Conservation (phyloP, 2,797 vertebrate species). For the Sebastes itinus region DNA sequence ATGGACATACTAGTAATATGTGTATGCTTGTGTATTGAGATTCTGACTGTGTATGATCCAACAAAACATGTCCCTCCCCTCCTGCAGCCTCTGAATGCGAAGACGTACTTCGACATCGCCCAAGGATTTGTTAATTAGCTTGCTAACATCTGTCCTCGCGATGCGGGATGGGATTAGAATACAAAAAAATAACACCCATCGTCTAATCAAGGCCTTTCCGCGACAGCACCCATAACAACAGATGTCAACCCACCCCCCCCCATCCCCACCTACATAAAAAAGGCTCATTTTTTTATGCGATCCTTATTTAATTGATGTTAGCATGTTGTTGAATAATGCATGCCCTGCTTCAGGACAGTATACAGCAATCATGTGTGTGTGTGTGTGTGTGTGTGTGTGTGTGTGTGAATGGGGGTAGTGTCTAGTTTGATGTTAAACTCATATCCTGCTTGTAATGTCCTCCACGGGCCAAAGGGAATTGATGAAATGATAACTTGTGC, state of each 20-base stretch:
- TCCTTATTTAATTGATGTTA: conserved; percentile 61
- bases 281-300: conserved; percentile 22
- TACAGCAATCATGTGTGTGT: conserved; percentile 9
- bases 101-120: conserved; percentile 54
- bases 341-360: conserved; percentile 19
- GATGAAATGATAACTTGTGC: conserved; percentile 57
- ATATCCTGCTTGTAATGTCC: conserved; percentile 39
- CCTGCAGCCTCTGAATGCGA: conserved; percentile 36
- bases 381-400: neutral
- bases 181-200: conserved; percentile 50
- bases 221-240: conserved; percentile 63
- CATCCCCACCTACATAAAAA: conserved; percentile 2
- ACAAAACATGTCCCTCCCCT: conserved; percentile 47
- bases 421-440: conserved; percentile 46
- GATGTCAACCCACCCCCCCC: conserved; percentile 55
- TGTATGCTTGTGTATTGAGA: conserved; percentile 29
- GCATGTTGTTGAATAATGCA: conserved; percentile 66
- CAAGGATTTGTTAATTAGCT: conserved; percentile 80
- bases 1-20: neutral
- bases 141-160: conserved; percentile 77
- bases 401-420: conserved; percentile 3
- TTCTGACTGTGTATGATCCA: conserved; percentile 51
- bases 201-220: conserved; percentile 56
- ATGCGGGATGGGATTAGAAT: conserved; percentile 66
- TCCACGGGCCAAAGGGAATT: conserved; percentile 38